Evolutionary conservation across 1,140 invertebrate species (phyloP), one percentile per base, ranked within the genome.

Genomic region (Drosophila sucinea): DNA sequence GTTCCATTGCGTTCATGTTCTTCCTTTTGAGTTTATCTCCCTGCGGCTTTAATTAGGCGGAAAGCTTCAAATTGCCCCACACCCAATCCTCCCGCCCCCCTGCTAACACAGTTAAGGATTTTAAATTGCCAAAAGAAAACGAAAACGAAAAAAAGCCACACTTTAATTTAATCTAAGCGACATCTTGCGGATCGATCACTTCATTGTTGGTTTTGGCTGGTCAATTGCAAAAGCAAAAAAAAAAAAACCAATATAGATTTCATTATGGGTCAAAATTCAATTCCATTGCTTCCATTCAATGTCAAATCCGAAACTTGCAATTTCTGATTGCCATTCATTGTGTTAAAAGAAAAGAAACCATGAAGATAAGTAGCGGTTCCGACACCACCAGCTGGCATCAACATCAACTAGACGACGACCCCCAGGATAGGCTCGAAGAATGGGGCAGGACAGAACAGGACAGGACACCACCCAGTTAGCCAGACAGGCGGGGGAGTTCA

Each of bases 291-390:
- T 10, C 10, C 1, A 27, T 33, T 32, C n/a, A 68, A 54, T 55
- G 7, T 38, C 56, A 35, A 25, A 35, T 33, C 33, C 33, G 11
- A 68, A 66, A 64, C 60, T 63, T 76, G 73, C 73, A 76, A 35
- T 77, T 65, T 77, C n/a, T 70, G 74, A 77, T 77, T 77, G 73
- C 67, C 56, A 8, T 38, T 35, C 56, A 77, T 77, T 77, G 74
- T 77, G 67, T 35, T 1, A 17, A 4, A 40, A 11, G 10, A 38
- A 38, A 38, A 8, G 8, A 38, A 11, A 11, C 10, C 10, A 38
- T 4, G 8, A 38, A 60, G 40, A 25, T 47, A 47, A n/a, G 40
- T 29, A 7, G 40, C 23, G 30, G 29, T 11, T 72, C 41, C 62
- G 40, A 60, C 55, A 58, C 51, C 55, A 58, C 40, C 40, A 23